phyloP scores from a whole-genome alignment of 1,140 invertebrate species.

The Macrobrachium nipponense region DNA sequence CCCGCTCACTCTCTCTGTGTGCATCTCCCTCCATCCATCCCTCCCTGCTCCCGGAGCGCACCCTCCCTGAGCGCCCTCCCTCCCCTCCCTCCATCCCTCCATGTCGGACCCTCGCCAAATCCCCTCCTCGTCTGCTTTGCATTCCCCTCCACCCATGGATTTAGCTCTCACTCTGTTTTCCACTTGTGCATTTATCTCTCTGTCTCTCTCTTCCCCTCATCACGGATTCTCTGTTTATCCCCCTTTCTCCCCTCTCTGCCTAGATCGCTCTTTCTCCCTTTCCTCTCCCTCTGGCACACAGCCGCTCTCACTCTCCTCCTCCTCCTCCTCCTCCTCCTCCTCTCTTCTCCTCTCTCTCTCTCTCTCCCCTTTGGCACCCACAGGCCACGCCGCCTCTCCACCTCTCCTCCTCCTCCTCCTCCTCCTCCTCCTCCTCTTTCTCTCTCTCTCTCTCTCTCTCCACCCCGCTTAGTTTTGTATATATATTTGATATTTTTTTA shows the following conservation, averaged over 20 bases:
- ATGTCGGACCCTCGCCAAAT: constrained; percentile 50
- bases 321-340: constrained; percentile 15
- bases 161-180: constrained; percentile 59
- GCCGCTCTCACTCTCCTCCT: not conserved
- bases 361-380: too few species aligned
- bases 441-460: constrained; percentile 39
- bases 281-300: too few species aligned
- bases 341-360: constrained; percentile 18
- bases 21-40: constrained; percentile 22
- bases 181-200: constrained; percentile 61
- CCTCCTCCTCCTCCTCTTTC: constrained; percentile 30
- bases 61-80: constrained; percentile 12
- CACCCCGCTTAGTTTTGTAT: constrained; percentile 57
- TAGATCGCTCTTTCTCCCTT: too few species aligned
- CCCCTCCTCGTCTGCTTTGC: constrained; percentile 59
- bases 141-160: constrained; percentile 56
- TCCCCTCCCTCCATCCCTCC: constrained; percentile 24
- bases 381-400: too few species aligned
- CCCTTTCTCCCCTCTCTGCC: constrained; percentile 44
- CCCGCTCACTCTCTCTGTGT: constrained; percentile 22
- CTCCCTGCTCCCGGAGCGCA: not conserved
- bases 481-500: constrained; percentile 61
- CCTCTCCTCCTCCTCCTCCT: not conserved
- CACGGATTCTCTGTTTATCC: constrained; percentile 60
- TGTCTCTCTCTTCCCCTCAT: constrained; percentile 60